These are phyloP conservation scores for Steinernema carpocapsae DNA, from an alignment of 2,888 invertebrate species.

Conservation along the genomic window DNA sequence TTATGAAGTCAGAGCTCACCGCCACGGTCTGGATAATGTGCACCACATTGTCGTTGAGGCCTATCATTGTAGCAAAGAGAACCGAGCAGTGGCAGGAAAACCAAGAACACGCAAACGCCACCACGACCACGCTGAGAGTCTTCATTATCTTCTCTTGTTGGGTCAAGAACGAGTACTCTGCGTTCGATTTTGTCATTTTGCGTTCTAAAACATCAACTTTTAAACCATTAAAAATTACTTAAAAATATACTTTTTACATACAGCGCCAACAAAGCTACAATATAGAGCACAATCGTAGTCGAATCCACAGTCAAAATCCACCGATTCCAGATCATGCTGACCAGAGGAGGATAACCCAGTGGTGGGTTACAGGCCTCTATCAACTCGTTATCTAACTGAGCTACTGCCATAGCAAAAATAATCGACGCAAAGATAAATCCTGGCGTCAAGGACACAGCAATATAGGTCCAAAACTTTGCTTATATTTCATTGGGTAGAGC, in stretches of 20 bases:
- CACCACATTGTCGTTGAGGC: not conserved
- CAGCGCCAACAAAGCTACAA: not conserved
- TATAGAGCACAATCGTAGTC: not conserved
- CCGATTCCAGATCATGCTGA: not conserved
- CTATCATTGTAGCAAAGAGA: conserved; percentile 1
- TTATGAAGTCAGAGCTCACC: too few relatives aligned
- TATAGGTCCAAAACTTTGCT: not conserved
- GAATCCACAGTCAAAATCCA: not conserved
- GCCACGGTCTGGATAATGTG: conserved; percentile 7
- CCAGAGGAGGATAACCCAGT: conserved; percentile 6
- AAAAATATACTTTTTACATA: conserved; percentile 6
- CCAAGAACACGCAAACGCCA: not conserved
- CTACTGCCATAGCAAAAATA: not conserved
- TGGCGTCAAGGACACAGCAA: not conserved
- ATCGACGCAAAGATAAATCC: not conserved
- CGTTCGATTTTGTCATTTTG: not conserved
- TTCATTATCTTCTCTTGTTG: not conserved
- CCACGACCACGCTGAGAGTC: conserved; percentile 5
- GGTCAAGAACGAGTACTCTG: not conserved
- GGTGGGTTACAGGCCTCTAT: conserved; percentile 16
- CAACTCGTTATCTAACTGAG: not conserved
- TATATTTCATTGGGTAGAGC: not conserved
- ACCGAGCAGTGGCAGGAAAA: conserved; percentile 3
- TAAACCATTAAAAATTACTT: too few relatives aligned
- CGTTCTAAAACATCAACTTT: not conserved